Evolutionary conservation across 2,797 vertebrate genomes (phyloP), one percentile per base, ranked within the genome.

Genomic region (Morus bassanus): DNA sequence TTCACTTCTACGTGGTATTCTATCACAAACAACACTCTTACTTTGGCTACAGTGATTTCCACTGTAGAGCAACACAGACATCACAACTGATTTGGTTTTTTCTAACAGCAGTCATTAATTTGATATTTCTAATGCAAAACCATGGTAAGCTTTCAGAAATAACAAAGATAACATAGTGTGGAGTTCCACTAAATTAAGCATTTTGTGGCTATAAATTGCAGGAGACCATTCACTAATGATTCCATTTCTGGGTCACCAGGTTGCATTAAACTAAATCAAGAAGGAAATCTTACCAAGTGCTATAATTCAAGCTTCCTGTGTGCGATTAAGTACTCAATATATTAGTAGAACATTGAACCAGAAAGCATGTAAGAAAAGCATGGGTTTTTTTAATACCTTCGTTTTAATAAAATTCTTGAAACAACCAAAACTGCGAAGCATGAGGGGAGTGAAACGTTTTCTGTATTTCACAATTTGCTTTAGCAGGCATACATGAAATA

Each of bases 191-290:
- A 73, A 85, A 94, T 53, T 56, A 94, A 94, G 51, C 35, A 70
- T 73, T 85, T 84, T 91, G 50, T 75, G 51, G 25, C 56, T 84
- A 63, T 64, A 88, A 77, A 88, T 69, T 86, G 83, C 61, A 88
- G 30, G 68, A 74, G 37, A 92, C 33, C 23, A 59, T 73, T 86
- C 31, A 43, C 43, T 91, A 86, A 70, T 25, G 24, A 73, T 73
- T 75, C 73, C 50, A 79, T 46, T 95, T 93, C 79, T 79, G 61
- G 51, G 80, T 92, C 67, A 95, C 51, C 63, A 74, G n/a, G 60
- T 57, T 95, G 77, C 51, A 91, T 77, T 87, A 92, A 91, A 89
- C 39, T 63, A 93, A 89, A 91, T 74, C 57, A 95, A 73, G 59
- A 64, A 75, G 48, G 48, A 72, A 37, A 70, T 88, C 88, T 88